These are phyloP conservation scores for Zaprionus davidi DNA, from an alignment of 1,140 invertebrate species.

Conservation along the genomic window DNA sequence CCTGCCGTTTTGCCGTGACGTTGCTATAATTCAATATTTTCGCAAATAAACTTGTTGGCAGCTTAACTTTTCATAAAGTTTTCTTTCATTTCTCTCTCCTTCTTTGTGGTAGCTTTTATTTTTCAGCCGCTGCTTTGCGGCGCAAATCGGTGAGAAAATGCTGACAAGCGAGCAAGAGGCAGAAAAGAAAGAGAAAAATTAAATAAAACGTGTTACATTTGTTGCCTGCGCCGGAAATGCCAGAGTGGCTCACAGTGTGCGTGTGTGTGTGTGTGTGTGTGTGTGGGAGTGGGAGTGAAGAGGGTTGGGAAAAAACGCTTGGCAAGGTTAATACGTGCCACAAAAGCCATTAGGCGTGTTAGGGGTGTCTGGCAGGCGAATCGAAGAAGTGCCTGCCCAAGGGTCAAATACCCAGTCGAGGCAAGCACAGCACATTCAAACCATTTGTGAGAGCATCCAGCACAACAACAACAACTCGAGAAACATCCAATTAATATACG, in stretches of 20 bases:
- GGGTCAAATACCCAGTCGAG: slow-evolving; percentile 59
- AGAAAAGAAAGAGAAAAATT: slow-evolving; percentile 46
- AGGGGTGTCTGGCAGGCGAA: slow-evolving; percentile 34
- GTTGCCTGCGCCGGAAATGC: slow-evolving; percentile 69
- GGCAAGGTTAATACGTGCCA: slow-evolving; percentile 73
- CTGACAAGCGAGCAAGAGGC: slow-evolving; percentile 64
- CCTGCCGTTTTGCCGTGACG: slow-evolving; percentile 54
- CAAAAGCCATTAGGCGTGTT: slow-evolving; percentile 70
- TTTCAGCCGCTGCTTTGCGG: slow-evolving; percentile 63
- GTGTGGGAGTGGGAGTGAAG: slow-evolving; percentile 31
- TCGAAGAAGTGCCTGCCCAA: slow-evolving; percentile 39
- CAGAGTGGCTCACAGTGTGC: slow-evolving; percentile 19
- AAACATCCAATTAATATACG: slow-evolving; percentile 50
- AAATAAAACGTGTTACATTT: slow-evolving; percentile 83
- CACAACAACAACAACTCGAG: not conserved
- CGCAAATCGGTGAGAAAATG: slow-evolving; percentile 79
- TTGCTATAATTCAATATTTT: slow-evolving; percentile 82
- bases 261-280: slow-evolving; percentile 29
- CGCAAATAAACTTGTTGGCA: slow-evolving; percentile 81
- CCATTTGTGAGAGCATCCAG: slow-evolving; percentile 58
- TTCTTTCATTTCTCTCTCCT: slow-evolving; percentile 30
- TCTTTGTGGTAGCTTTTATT: slow-evolving; percentile 50
- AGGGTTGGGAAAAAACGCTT: slow-evolving; percentile 60
- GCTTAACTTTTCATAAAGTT: slow-evolving; percentile 80
- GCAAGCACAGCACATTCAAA: slow-evolving; percentile 45